These are phyloP conservation scores for Ceratina japonica DNA, from an alignment of 1,140 invertebrate genomes.

Conservation along the genomic window DNA sequence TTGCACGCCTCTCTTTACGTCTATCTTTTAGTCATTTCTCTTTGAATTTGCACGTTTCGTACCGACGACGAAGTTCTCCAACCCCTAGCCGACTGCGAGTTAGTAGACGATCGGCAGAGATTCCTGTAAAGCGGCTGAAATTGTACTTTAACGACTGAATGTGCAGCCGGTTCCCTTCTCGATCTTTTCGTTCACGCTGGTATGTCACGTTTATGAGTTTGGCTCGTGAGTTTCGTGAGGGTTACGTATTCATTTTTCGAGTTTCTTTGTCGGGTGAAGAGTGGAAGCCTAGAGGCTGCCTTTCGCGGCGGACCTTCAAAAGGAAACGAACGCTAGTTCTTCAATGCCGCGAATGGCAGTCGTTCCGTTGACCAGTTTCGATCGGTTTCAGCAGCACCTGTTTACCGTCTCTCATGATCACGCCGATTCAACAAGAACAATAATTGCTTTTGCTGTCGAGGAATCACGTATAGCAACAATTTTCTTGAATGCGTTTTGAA, in stretches of 20 bases:
- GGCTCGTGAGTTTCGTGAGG: not conserved
- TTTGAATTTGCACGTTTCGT: not conserved
- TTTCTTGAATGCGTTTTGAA: not conserved
- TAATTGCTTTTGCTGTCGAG: not conserved
- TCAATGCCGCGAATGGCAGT: conserved; percentile 1
- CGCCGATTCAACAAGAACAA: not conserved
- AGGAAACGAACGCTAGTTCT: not conserved
- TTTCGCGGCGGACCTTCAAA: not conserved
- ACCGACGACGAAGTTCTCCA: not conserved
- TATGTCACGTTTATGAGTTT: not conserved
- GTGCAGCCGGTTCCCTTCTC: not conserved
- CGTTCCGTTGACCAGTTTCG: conserved; percentile 13
- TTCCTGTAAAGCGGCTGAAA: conserved; percentile 39
- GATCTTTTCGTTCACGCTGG: too few species aligned
- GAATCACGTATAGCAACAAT: not conserved
- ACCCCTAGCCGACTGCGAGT: too few species aligned
- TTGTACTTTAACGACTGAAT: conserved; percentile 3
- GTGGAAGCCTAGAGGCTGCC: not conserved
- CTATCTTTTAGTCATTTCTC: not conserved
- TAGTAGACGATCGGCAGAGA: too few species aligned
- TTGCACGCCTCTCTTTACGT: conserved; percentile 22
- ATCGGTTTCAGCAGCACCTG: not conserved
- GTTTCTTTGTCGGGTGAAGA: not conserved
- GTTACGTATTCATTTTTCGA: not conserved
- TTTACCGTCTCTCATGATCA: not conserved